phyloP scores from a whole-genome alignment of 2,113 vertebrate genomes.

The Oxyruncus cristatus region DNA sequence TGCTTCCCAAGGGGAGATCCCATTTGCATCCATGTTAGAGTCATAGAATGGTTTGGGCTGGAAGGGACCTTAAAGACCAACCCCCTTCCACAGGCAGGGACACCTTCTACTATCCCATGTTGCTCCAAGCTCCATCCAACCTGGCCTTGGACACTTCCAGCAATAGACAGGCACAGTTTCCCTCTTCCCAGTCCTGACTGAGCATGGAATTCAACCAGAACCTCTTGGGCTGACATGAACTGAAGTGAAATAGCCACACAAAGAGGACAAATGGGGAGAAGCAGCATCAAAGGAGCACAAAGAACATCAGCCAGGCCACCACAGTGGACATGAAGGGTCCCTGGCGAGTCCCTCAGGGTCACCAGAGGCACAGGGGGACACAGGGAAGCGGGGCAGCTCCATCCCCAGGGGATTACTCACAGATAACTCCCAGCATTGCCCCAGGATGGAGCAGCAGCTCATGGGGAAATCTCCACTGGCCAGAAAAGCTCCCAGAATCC shows the following conservation, averaged over 20 bases:
- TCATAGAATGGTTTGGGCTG: not conserved
- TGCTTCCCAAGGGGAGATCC: not conserved
- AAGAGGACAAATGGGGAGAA: not conserved
- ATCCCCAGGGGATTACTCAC: not conserved
- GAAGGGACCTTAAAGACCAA: not conserved
- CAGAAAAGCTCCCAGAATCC: not conserved
- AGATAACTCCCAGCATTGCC: not conserved
- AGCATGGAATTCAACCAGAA: not conserved
- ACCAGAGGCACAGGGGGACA: not conserved
- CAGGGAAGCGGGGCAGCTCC: not conserved
- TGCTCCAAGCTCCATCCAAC: not conserved
- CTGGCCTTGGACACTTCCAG: not conserved
- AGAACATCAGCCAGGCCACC: not conserved
- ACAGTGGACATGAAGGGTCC: not conserved
- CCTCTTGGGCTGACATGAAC: not conserved
- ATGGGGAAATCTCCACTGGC: rapidly evolving
- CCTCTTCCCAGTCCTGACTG: not conserved
- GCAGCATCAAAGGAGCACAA: not conserved
- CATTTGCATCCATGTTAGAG: not conserved
- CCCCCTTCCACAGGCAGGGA: not conserved
- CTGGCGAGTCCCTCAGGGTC: rapidly evolving
- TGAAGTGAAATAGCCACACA: not conserved
- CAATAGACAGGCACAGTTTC: not conserved
- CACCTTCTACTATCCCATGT: not conserved
- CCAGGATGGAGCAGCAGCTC: not conserved